Evolutionary conservation across 2,113 vertebrate genomes (phyloP), one percentile per base, ranked within the genome.

Genomic region (Baryphthengus martii): DNA sequence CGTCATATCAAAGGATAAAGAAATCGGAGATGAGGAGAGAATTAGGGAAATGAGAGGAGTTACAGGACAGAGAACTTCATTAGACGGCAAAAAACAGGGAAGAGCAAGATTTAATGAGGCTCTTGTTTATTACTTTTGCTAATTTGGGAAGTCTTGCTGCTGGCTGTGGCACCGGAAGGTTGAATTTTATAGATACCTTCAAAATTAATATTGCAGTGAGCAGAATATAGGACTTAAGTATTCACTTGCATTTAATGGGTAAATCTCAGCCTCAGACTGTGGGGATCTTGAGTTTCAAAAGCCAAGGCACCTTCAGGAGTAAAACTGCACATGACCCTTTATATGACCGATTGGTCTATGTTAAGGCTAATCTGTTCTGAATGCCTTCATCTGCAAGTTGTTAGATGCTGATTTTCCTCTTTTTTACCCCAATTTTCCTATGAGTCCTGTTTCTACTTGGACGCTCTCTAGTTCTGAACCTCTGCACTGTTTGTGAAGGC

Each of bases 41-140:
- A 96, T 90, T 91, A 97, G 83, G 63, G 61, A 95, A 95, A 92
- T 92, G 70, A 90, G 56, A 65, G 28, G 77, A 95, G 73, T 87
- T 86, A 87, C 58, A 85, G 94, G 73, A 92, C 66, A 94, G 89
- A 84, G 68, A 65, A 62, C 68, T 92, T 95, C 93, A 91, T 94
- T 96, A 96, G 59, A 63, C 17, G 50, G 55, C 66, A 40, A 90
- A 95, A 90, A 92, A 68, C 7, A 67, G 42, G 85, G 50, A 92
- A 94, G 68, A 83, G 31, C 31, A 71, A 86, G 65, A 85, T 91
- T 90, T 95, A 96, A 97, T 95, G 90, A 95, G 72, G 76, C 68
- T 95, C 50, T 68, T 97, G 94, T 95, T 97, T 97, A 92, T 96
- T 92, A 78, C 91, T 95, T 96, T 71, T 89, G 84, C 91, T 97